Conservation (phyloP, 2,113 vertebrate genomes). For the Zapus hudsonius region DNA sequence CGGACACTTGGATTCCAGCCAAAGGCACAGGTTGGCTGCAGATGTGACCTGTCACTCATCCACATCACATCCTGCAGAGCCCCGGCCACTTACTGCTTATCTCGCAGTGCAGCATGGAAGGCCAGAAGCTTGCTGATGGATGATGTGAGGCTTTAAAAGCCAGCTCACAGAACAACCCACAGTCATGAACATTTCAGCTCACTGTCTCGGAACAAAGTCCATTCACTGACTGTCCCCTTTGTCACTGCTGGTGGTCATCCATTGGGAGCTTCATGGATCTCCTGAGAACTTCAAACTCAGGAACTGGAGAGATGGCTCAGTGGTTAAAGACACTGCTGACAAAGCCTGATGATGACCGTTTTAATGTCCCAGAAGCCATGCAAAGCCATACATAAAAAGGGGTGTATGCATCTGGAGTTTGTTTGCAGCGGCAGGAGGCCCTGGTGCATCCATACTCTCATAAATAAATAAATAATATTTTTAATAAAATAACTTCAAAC, state of each 20-base stretch:
- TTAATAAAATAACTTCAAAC: not conserved
- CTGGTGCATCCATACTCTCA: no score
- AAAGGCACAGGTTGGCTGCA: not conserved
- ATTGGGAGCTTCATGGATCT: not conserved
- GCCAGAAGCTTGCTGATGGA: rapidly evolving
- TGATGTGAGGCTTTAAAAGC: not conserved
- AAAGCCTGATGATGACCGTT: no score
- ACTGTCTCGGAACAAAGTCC: rapidly evolving
- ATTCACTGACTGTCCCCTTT: rapidly evolving
- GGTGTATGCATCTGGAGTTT: no score
- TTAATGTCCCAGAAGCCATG: no score
- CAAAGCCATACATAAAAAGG: no score
- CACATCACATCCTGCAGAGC: not conserved
- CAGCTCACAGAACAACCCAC: not conserved
- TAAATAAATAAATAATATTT: no score
- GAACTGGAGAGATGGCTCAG: no score
- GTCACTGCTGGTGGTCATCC: rapidly evolving
- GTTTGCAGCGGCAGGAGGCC: no score
- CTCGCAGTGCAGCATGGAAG: rapidly evolving
- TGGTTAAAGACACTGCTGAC: no score
- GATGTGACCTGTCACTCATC: rapidly evolving
- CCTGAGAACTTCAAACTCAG: not conserved
- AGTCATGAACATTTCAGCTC: not conserved
- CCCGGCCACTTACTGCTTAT: rapidly evolving
- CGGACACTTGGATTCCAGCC: not conserved